phyloP scores from a whole-genome alignment of 2,113 vertebrate species.

The Andinoacara biseriatus region DNA sequence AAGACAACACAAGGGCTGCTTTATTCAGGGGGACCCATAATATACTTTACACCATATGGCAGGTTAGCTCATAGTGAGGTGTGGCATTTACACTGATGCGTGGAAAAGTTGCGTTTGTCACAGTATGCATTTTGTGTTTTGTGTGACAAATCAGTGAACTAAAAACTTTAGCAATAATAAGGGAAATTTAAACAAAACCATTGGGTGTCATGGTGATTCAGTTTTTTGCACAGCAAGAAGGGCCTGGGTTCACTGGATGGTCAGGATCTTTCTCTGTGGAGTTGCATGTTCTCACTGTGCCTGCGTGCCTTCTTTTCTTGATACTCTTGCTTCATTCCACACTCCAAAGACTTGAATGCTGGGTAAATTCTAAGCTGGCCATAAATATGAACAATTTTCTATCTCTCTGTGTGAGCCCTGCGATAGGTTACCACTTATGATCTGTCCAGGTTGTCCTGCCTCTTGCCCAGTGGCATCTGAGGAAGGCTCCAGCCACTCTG shows the following conservation, averaged over 20 bases:
- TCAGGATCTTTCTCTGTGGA: background rate
- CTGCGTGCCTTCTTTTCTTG: too few species aligned
- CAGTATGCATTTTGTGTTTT: background rate
- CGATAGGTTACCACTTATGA: background rate
- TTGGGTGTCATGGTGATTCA: background rate
- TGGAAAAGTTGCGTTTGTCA: background rate
- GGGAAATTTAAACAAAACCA: background rate
- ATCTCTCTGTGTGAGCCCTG: background rate
- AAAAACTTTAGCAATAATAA: background rate
- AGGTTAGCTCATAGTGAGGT: constrained; percentile 24
- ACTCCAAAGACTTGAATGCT: background rate
- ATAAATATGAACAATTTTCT: background rate
- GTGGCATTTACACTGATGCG: background rate
- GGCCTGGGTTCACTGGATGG: background rate
- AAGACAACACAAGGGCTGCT: constrained; percentile 41
- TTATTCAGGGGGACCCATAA: constrained; percentile 24
- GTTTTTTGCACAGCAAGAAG: background rate
- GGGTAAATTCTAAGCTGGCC: background rate
- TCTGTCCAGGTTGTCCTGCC: background rate
- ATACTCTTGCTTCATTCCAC: background rate
- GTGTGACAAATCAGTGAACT: background rate
- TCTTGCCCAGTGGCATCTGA: background rate
- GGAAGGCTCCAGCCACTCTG: background rate
- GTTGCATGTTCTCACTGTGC: too few species aligned
- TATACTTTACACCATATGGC: constrained; percentile 1